phyloP scores from a whole-genome alignment of 2,113 vertebrate genomes.

The Petrocephalus microphthalmus region DNA sequence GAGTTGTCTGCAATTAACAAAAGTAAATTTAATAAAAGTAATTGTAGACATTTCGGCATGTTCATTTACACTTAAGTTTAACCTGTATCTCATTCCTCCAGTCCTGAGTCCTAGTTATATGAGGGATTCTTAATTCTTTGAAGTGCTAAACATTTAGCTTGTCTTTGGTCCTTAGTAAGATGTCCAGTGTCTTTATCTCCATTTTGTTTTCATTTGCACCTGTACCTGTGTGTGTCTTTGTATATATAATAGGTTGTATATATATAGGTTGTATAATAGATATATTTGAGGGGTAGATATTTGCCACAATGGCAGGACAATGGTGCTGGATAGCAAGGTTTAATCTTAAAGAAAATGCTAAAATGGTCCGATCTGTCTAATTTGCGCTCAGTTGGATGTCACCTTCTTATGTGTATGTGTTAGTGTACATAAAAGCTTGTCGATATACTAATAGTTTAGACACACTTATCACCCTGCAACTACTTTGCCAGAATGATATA shows the following conservation, averaged over 20 bases:
- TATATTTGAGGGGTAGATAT: background rate
- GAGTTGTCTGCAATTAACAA: background rate
- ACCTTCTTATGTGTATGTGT: background rate
- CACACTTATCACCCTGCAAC: background rate
- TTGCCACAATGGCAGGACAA: too few species aligned
- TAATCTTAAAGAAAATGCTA: background rate
- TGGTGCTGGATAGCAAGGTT: background rate
- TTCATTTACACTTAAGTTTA: background rate
- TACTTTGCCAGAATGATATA: background rate
- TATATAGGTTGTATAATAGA: too few species aligned
- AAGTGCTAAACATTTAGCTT: background rate
- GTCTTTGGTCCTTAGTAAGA: background rate
- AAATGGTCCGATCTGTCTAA: background rate
- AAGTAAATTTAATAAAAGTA: background rate
- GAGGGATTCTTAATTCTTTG: background rate
- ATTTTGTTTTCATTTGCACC: background rate
- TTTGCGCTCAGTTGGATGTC: background rate
- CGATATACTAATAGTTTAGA: background rate
- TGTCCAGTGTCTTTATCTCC: background rate
- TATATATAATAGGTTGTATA: background rate
- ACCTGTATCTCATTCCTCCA: background rate
- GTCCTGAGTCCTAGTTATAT: background rate
- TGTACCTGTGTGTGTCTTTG: background rate
- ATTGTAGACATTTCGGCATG: background rate
- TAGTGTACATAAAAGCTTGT: background rate